phyloP scores from a whole-genome alignment of 2,888 invertebrate genomes.

The Habroteleia sp. region DNA sequence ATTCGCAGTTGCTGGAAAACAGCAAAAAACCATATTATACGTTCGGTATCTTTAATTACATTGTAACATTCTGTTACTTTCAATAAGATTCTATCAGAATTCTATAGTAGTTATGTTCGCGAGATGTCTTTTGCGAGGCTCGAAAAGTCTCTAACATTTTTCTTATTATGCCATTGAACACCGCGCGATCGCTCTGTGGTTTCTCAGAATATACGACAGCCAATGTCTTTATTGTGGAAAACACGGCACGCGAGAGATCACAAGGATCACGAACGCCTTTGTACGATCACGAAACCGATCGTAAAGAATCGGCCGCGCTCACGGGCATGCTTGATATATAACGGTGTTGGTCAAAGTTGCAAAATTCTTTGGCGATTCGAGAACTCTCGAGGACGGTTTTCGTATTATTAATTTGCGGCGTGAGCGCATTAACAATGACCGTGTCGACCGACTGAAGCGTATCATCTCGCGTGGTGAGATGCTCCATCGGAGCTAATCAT shows the following conservation, averaged over 20 bases:
- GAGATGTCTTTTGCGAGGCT: conserved; percentile 29
- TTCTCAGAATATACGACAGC: conserved; percentile 58
- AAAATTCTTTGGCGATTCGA: conserved; percentile 27
- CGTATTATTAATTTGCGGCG: too few relatives aligned
- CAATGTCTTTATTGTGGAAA: conserved; percentile 64
- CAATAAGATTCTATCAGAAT: conserved; percentile 47
- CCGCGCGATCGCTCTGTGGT: conserved; percentile 31
- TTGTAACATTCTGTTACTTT: conserved; percentile 18
- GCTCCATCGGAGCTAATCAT: conserved; percentile 13
- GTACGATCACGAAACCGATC: conserved; percentile 60
- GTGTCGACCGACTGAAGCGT: too few relatives aligned
- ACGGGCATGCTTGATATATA: conserved; percentile 24
- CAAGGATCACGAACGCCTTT: conserved; percentile 63
- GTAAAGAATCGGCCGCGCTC: conserved; percentile 27
- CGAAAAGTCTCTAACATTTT: conserved; percentile 36
- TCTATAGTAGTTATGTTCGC: conserved; percentile 19
- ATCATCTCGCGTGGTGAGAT: too few relatives aligned
- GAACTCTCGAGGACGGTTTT: too few relatives aligned
- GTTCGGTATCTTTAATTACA: conserved; percentile 30
- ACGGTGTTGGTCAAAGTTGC: conserved; percentile 34
- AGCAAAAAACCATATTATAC: background rate
- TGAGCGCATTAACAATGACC: too few relatives aligned
- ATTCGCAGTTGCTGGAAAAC: too few relatives aligned
- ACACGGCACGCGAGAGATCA: conserved; percentile 63
- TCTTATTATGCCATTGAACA: conserved; percentile 41